phyloP scores from a whole-genome alignment of 2,113 vertebrate genomes.

The Glaucomys volans region DNA sequence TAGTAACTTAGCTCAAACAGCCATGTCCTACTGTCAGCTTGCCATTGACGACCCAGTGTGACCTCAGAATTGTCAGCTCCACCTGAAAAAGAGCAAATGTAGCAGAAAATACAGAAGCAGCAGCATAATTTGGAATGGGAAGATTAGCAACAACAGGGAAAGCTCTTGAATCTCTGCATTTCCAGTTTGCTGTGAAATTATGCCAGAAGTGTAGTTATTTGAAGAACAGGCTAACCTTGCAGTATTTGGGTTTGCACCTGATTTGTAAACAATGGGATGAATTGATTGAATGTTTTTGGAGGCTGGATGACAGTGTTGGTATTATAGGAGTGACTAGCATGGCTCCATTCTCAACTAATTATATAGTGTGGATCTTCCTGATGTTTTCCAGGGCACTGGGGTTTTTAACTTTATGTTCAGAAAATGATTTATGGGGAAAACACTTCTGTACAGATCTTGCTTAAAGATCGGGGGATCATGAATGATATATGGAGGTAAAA shows the following conservation, averaged over 20 bases:
- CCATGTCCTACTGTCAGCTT: conserved; percentile 73
- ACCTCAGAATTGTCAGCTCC: conserved; percentile 78
- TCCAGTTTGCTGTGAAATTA: conserved; percentile 77
- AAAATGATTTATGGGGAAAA: conserved; percentile 78
- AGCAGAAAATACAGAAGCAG: conserved; percentile 77
- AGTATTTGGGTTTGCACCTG: conserved; percentile 63
- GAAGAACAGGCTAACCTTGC: conserved; percentile 79
- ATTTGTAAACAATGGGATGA: conserved; percentile 77
- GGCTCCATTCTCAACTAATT: conserved; percentile 75
- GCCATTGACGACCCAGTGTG: conserved; percentile 66
- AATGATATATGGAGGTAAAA: conserved; percentile 60
- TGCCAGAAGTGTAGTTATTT: conserved; percentile 45
- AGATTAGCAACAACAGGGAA: conserved; percentile 76
- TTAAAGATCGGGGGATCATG: conserved; percentile 1
- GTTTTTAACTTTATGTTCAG: conserved; percentile 72
- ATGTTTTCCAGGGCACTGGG: conserved; percentile 60
- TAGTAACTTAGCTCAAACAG: conserved; percentile 78
- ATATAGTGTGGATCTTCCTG: conserved; percentile 60
- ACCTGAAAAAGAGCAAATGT: conserved; percentile 80
- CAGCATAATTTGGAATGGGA: conserved; percentile 77
- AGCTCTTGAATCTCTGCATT: conserved; percentile 44
- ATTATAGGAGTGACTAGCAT: conserved; percentile 55
- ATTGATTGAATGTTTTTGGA: conserved; percentile 75
- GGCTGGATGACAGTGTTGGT: conserved; percentile 70
- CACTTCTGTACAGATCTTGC: conserved; percentile 55